A percentile compares a stretch with the other conserved stretches of the same genome.
Conservation (phyloP, 30 jellyfish, hydroid and myxozoan genomes). For the Hydractinia symbiolongicarpus region DNA sequence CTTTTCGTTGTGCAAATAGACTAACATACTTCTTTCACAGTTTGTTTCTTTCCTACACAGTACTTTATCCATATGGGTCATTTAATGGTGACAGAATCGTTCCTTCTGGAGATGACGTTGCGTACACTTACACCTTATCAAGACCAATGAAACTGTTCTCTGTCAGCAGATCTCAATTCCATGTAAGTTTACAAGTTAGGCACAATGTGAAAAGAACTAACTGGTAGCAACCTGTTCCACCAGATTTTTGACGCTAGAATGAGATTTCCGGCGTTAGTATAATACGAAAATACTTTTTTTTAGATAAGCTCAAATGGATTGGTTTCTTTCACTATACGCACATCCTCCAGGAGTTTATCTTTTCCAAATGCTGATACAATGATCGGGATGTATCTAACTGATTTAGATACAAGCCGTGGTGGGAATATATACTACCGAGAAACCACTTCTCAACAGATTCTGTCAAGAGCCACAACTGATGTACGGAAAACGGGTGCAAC, state of each 20-base stretch:
- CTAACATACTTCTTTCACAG: neutral
- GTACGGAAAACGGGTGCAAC: neutral
- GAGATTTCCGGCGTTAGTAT: neutral
- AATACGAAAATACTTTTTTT: neutral
- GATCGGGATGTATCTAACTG: neutral
- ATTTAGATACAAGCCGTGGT: neutral
- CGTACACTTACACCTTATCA: neutral
- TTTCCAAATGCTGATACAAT: neutral
- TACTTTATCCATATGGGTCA: neutral
- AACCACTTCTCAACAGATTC: neutral
- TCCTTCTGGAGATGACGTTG: neutral
- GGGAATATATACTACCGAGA: conserved; percentile 4
- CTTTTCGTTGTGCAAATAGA: too few species aligned
- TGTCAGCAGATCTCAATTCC: neutral
- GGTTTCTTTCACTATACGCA: neutral
- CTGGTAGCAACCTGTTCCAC: neutral
- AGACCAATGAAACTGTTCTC: neutral
- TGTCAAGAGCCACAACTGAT: neutral
- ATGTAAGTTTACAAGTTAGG: neutral
- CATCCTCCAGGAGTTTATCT: neutral
- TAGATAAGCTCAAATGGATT: conserved; percentile 8
- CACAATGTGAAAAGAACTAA: neutral
- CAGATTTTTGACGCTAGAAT: neutral
- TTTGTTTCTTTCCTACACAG: neutral
- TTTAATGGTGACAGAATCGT: neutral